Base-by-base conservation (phyloP, 2,888 invertebrate species). In the Rhimphoctona megacephalus region DNA sequence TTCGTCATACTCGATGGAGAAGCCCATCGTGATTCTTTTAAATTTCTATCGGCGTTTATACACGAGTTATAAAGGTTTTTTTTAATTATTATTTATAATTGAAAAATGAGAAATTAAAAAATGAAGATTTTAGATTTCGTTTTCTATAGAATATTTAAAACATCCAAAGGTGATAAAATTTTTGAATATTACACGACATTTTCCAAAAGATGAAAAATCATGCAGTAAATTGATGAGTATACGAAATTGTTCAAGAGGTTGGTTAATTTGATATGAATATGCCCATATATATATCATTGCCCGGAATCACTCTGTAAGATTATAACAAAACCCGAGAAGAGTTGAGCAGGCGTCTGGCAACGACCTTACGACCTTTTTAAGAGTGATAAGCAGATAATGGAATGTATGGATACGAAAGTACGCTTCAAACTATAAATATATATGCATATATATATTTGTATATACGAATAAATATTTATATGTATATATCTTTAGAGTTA, bases 321-420 rank as follows among this genome's bases (percentile, higher is more conserved):
- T 85, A 87, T 69, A 85, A 85, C 81, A 81, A 87, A 87, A 81
- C 33, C 69, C 81, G 81, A 74, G 66, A 22, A 70, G 81, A 81
- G 81, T 57, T 82, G 36, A 81, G 64, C 70, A 79, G 81, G 46
- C 86, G 79, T 80, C 81, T 85, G 81, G 70, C 69, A 83, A 76
- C 85, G 88, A 89, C 86, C 89, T 84, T 36, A 69, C 76, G 88
- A 89, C 87, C 89, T 81, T 72, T 46, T 69, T 61, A 54, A 39
- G 39, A 57, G 74, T 64, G 89, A 89, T 89, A 89, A 89, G 87
- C 81, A 85, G 88, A 89, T 89, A 88, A 89, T 89, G 87, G 86
- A 82, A 83, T 82, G 61, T 83, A 77, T 49, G 86, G 81, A 89
- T 87, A 87, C 49, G 79, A 61, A 46, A 70, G 52, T 86, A 84